Conservation (phyloP, 2,113 vertebrate species). For the Chamaetylas fuelleborni region DNA sequence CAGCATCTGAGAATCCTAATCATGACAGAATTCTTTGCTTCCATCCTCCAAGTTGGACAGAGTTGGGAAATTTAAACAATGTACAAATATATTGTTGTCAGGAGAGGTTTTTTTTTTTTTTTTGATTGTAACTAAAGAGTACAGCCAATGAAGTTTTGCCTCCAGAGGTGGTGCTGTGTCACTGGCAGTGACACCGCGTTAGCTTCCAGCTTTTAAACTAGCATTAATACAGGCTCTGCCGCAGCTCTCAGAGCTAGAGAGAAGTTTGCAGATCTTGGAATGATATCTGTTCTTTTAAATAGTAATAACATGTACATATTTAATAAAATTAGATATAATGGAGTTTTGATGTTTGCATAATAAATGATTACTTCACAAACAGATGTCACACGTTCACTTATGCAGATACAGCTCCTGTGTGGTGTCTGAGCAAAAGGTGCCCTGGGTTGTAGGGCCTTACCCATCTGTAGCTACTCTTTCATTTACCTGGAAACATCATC, state of each 20-base stretch:
- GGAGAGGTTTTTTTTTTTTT: neutral
- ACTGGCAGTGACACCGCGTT: slow-evolving; percentile 14
- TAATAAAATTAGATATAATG: slow-evolving; percentile 61
- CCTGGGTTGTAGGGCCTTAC: neutral
- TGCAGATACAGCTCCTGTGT: neutral
- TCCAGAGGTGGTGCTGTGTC: slow-evolving; percentile 49
- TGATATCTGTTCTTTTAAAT: slow-evolving; percentile 44
- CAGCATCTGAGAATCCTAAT: slow-evolving; percentile 67
- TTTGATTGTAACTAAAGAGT: slow-evolving; percentile 51
- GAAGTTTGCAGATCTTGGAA: slow-evolving; percentile 69
- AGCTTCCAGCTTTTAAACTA: slow-evolving; percentile 68
- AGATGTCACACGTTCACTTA: neutral
- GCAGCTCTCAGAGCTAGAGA: slow-evolving; percentile 64
- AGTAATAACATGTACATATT: slow-evolving; percentile 71
- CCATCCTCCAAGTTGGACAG: slow-evolving; percentile 54
- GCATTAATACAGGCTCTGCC: slow-evolving; percentile 73
- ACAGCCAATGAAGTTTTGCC: slow-evolving; percentile 45
- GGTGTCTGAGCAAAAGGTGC: neutral
- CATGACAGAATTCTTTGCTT: slow-evolving; percentile 60
- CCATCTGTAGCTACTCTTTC: neutral
- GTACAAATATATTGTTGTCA: slow-evolving; percentile 56
- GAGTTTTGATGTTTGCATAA: slow-evolving; percentile 38
- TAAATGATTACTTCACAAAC: slow-evolving; percentile 17
- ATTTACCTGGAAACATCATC: neutral
- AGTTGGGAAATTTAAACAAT: slow-evolving; percentile 52